Evolutionary conservation across 1,140 invertebrate species (phyloP).

Genomic region (Chymomyza costata): DNA sequence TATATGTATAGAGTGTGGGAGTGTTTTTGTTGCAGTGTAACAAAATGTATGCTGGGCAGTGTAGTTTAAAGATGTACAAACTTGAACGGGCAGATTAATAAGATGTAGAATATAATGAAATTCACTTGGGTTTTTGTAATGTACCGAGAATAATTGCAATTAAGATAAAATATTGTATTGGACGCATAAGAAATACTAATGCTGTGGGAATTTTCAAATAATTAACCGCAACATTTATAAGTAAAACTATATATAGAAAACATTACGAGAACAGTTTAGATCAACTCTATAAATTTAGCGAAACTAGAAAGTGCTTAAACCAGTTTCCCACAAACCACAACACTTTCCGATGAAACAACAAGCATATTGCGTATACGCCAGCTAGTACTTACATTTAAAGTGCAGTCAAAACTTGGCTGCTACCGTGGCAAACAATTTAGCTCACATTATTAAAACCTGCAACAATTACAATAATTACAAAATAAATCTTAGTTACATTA

Average conservation of each 20-base stretch:
- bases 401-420: no score
- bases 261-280: not conserved
- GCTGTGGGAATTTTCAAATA: slow-evolving; percentile 55
- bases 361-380: slow-evolving; percentile 30
- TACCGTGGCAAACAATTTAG: no score
- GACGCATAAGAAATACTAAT: no score
- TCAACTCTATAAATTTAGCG: slow-evolving; percentile 15
- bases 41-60: no score
- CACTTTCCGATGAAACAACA: slow-evolving; percentile 5
- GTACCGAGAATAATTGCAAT: no score
- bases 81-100: no score
- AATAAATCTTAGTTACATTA: slow-evolving; percentile 10
- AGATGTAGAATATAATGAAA: no score
- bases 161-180: no score
- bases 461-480: slow-evolving; percentile 26
- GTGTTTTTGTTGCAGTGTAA: no score
- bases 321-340: slow-evolving; percentile 15
- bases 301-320: slow-evolving; percentile 29
- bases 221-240: slow-evolving; percentile 56
- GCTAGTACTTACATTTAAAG: not conserved
- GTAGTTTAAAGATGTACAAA: no score
- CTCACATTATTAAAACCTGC: no score
- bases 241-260: slow-evolving; percentile 19
- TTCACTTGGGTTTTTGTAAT: no score
- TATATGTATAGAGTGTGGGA: slow-evolving; percentile 7